A percentile compares a stretch with the other conserved stretches of the same genome.
Conservation (phyloP, 1,140 invertebrate genomes). For the Macrotrachela quadricornifera region DNA sequence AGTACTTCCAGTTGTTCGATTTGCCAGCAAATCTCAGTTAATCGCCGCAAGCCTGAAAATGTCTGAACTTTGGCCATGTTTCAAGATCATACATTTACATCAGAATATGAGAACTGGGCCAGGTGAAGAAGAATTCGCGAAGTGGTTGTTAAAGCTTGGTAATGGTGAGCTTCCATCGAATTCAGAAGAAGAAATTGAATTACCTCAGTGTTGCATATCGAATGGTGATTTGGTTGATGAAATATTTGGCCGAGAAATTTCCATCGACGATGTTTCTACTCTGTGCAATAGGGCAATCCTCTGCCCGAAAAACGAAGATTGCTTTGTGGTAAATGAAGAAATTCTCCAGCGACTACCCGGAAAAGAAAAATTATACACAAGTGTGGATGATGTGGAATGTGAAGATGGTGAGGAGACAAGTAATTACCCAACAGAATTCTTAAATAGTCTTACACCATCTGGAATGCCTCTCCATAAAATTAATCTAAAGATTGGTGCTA, state of each 20-base stretch:
- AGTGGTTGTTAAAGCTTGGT: constrained; percentile 12
- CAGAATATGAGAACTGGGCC: constrained; percentile 15
- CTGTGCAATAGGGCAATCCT: no score
- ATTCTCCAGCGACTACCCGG: constrained; percentile 9
- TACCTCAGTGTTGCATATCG: no score
- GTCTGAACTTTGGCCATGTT: constrained; percentile 12
- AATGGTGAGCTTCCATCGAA: no score
- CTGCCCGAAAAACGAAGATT: no score
- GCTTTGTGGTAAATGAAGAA: constrained; percentile 12
- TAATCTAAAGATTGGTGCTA: constrained; percentile 19
- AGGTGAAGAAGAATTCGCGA: constrained; percentile 10
- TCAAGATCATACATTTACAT: constrained; percentile 8
- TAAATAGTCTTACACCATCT: constrained; percentile 20
- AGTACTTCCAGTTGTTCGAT: constrained; percentile 13
- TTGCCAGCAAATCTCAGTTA: constrained; percentile 10
- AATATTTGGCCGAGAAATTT: no score
- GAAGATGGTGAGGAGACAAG: constrained; percentile 12
- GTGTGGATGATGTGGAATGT: constrained; percentile 10
- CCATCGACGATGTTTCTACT: no score
- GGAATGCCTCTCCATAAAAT: constrained; percentile 26
- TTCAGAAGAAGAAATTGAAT: no score
- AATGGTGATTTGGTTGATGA: no score
- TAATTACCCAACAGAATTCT: constrained; percentile 19
- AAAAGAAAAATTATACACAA: neutral
- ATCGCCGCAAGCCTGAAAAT: constrained; percentile 15